Evolutionary conservation across 2,797 vertebrate species (phyloP), one percentile per base, ranked within the genome.

Genomic region (Protonibea diacanthus): DNA sequence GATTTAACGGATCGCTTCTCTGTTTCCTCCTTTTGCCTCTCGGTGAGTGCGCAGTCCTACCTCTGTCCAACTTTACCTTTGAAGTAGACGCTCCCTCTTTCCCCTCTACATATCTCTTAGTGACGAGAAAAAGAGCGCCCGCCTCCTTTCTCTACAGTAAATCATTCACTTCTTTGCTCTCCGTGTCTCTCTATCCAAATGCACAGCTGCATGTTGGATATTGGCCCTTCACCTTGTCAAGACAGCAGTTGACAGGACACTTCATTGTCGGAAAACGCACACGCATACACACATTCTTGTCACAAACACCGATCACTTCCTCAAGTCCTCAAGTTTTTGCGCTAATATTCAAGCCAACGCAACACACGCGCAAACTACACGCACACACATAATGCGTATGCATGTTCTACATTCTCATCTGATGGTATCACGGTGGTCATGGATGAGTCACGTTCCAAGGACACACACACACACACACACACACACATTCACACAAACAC

Each of bases 191-290:
- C 74, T 33, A 64, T 60, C 45, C 63, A 71, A 45, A 67, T 44
- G 74, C 84, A 87, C 90, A 91, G 90, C 91, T 91, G 91, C 81
- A 80, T 70, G 74, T 67, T 88, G 89, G 87, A 90, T 47, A 58
- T 92, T 75, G 29, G 85, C 77, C 91, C 85, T 84, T 91, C 93
- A 86, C 92, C 81, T 78, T 89, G 84, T 88, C 82, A 85, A 81
- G 79, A 56, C 63, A 78, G 81, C 80, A 83, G 78, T 87, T 87
- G 87, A 91, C 88, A 87, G 85, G 83, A 89, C 86, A 89, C 77
- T 76, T 79, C 58, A 38, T 69, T 51, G 78, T 83, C 74, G 72
- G 56, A 68, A 73, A 60, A 57, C 42, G 1, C 66, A 25, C 75
- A 74, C 60, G 27, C 55, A 68, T 2, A 44, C 14, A 65, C 58